phyloP scores from a whole-genome alignment of 2,888 invertebrate species.

The Linnaemya vulpina region DNA sequence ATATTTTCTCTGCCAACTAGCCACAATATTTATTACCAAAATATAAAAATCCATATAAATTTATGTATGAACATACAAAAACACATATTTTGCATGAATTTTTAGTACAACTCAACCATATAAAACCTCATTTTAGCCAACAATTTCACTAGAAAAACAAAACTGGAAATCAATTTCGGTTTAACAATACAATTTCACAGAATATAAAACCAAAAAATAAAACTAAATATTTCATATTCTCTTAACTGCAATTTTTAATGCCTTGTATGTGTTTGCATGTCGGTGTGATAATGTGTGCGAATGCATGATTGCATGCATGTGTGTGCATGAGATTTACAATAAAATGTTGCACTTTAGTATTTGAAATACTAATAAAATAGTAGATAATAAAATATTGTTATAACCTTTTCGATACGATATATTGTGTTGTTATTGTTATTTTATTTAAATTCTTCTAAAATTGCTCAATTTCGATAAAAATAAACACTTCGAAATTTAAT shows the following conservation, averaged over 20 bases:
- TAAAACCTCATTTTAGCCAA: background rate
- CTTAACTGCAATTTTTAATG: background rate
- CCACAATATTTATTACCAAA: too few species aligned
- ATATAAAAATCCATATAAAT: too few species aligned
- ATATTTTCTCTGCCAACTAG: too few species aligned
- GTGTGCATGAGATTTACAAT: conserved; percentile 1
- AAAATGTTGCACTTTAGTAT: conserved; percentile 21
- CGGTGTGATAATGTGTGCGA: background rate
- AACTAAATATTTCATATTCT: conserved; percentile 27
- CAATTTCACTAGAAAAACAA: background rate
- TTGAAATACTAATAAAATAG: conserved; percentile 3
- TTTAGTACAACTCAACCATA: background rate
- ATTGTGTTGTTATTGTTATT: background rate
- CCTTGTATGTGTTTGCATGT: background rate
- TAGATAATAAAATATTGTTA: conserved; percentile 23
- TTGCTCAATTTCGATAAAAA: background rate
- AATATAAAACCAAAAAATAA: conserved; percentile 1
- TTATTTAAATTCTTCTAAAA: conserved; percentile 18
- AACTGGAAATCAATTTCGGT: background rate
- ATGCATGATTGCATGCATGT: too few species aligned
- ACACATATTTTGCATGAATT: background rate
- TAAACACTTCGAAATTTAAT: conserved; percentile 7
- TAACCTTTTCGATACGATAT: background rate
- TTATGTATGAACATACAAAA: background rate
- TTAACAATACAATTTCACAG: conserved; percentile 10